Conservation (phyloP, 1,140 invertebrate genomes). For the Heliconius hewitsoni region DNA sequence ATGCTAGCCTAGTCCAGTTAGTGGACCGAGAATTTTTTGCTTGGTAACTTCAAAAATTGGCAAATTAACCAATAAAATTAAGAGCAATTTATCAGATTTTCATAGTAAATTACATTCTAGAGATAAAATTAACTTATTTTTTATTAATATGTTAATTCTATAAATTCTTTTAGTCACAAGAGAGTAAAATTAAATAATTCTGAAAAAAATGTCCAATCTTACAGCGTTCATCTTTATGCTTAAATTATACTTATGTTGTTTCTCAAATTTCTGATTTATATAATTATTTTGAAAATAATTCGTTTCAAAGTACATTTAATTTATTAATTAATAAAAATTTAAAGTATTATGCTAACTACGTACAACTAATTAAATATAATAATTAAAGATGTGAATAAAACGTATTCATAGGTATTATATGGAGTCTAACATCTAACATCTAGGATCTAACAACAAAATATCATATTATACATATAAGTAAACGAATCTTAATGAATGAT, state of each 20-base stretch:
- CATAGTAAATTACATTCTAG: background rate
- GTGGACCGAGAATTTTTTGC: conserved; percentile 35
- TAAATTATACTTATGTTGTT: background rate
- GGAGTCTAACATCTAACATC: background rate
- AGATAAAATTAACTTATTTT: too few species aligned
- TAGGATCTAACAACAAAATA: background rate
- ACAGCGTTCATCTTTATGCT: too few species aligned
- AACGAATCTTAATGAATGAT: conserved; percentile 51
- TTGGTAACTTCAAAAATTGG: conserved; percentile 15
- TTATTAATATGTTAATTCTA: too few species aligned
- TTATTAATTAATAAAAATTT: background rate
- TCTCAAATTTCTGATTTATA: background rate
- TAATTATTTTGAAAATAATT: too few species aligned
- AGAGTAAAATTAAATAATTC: too few species aligned
- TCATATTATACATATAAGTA: background rate
- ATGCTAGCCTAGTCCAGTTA: conserved; percentile 39
- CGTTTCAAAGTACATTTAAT: too few species aligned
- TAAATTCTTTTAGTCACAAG: too few species aligned
- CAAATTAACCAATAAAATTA: conserved; percentile 2
- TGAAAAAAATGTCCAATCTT: too few species aligned
- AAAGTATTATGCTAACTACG: background rate
- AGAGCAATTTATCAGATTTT: background rate
- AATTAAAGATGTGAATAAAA: background rate
- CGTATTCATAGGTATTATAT: background rate
- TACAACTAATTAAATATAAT: background rate